Percentiles rank a stretch among this genome's conserved stretches.
These are phyloP conservation scores for Sphecodes monilicornis DNA, from an alignment of 2,888 invertebrate species.

Conservation along the genomic window DNA sequence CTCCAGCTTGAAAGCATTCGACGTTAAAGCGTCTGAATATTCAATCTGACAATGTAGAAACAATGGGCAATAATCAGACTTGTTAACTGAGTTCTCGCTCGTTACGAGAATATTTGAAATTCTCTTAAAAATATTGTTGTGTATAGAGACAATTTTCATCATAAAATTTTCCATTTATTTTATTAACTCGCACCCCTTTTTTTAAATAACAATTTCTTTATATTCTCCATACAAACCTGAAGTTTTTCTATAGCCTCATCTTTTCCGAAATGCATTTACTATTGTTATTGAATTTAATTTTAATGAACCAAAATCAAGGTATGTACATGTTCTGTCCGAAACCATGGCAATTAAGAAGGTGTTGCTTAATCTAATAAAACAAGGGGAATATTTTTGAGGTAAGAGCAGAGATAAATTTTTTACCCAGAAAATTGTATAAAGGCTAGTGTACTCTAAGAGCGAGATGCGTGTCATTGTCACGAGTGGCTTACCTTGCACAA, in stretches of 20 bases:
- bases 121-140: neutral
- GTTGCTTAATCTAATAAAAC: neutral
- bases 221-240: neutral
- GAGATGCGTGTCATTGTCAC: conserved; percentile 4
- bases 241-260: too few relatives aligned
- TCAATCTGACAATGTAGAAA: neutral
- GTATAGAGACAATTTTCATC: neutral
- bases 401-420: neutral
- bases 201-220: neutral
- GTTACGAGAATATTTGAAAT: neutral
- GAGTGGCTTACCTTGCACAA: neutral
- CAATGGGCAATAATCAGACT: neutral
- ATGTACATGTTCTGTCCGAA: neutral
- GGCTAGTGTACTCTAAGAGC: neutral
- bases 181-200: too few relatives aligned
- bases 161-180: too few relatives aligned
- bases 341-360: neutral
- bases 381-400: neutral
- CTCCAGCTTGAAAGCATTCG: neutral
- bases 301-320: neutral
- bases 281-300: neutral
- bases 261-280: too few relatives aligned
- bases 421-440: neutral
- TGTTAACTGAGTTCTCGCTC: neutral
- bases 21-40: neutral